phyloP scores from a whole-genome alignment of 2,888 invertebrate genomes.

The Epirrita christyi region DNA sequence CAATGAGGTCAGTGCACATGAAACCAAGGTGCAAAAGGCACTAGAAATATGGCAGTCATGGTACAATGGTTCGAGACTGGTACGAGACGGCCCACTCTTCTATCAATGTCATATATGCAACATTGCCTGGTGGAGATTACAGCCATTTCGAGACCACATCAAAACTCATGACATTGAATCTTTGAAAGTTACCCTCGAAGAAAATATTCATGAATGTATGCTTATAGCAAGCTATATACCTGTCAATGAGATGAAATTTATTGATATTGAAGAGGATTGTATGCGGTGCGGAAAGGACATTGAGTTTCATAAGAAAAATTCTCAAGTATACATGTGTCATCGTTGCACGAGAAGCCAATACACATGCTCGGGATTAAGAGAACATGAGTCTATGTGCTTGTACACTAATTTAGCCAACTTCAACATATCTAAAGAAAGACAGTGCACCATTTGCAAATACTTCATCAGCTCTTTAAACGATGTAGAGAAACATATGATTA shows the following conservation, averaged over 20 bases:
- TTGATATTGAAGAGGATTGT: slow-evolving; percentile 44
- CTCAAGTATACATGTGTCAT: slow-evolving; percentile 35
- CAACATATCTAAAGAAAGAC: background rate
- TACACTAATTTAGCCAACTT: background rate
- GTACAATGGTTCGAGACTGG: slow-evolving; percentile 13
- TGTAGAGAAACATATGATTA: slow-evolving; percentile 37
- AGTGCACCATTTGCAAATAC: slow-evolving; percentile 9
- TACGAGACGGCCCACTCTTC: slow-evolving; percentile 44
- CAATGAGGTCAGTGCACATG: background rate
- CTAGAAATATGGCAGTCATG: slow-evolving; percentile 45
- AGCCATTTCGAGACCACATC: slow-evolving; percentile 53
- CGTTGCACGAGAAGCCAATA: slow-evolving; percentile 35
- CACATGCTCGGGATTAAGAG: slow-evolving; percentile 36
- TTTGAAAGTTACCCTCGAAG: slow-evolving; percentile 30
- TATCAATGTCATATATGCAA: slow-evolving; percentile 64
- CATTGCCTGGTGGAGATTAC: slow-evolving; percentile 56
- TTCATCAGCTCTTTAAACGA: background rate
- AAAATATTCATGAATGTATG: slow-evolving; percentile 39
- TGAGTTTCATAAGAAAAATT: slow-evolving; percentile 7
- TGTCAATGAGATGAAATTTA: background rate
- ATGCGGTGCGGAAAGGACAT: slow-evolving; percentile 48
- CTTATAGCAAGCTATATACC: slow-evolving; percentile 38
- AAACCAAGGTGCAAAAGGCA: slow-evolving; percentile 36
- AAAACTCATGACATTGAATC: slow-evolving; percentile 2
- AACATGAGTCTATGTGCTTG: slow-evolving; percentile 18